Evolutionary conservation across 2,113 vertebrate genomes (phyloP).

Genomic region (Nannospalax galili): DNA sequence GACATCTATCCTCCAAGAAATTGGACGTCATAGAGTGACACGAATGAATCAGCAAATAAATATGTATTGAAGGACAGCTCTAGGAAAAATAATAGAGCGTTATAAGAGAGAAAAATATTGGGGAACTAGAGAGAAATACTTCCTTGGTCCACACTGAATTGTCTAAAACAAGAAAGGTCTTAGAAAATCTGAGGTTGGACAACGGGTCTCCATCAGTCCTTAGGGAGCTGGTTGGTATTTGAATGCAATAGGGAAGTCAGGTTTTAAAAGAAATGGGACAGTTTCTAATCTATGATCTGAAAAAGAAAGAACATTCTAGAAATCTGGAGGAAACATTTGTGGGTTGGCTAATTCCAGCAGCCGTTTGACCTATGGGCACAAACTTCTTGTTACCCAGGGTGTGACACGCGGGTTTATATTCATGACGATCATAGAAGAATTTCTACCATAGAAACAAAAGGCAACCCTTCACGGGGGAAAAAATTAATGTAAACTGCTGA

Average conservation of each 20-base stretch:
- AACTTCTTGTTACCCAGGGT: neutral
- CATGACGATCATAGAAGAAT: neutral
- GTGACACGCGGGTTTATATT: fast-evolving
- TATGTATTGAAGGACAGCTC: too few species aligned
- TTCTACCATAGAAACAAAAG: neutral
- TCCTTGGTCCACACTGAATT: neutral
- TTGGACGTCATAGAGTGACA: too few species aligned
- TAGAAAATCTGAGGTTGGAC: neutral
- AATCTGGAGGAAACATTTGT: too few species aligned
- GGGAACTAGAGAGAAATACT: too few species aligned
- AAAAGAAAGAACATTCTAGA: neutral
- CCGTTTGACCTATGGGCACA: neutral
- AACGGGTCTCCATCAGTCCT: neutral
- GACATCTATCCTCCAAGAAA: too few species aligned
- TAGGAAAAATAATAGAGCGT: too few species aligned
- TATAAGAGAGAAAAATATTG: too few species aligned
- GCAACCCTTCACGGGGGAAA: neutral
- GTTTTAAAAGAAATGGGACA: neutral
- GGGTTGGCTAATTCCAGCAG: neutral
- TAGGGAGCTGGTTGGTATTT: neutral
- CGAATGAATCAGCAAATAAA: too few species aligned
- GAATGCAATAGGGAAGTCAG: neutral
- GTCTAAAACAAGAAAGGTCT: neutral
- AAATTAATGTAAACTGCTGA: neutral
- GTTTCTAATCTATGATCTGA: neutral